Evolutionary conservation across 2,888 invertebrate species (phyloP).

Genomic region (Acronicta alni): DNA sequence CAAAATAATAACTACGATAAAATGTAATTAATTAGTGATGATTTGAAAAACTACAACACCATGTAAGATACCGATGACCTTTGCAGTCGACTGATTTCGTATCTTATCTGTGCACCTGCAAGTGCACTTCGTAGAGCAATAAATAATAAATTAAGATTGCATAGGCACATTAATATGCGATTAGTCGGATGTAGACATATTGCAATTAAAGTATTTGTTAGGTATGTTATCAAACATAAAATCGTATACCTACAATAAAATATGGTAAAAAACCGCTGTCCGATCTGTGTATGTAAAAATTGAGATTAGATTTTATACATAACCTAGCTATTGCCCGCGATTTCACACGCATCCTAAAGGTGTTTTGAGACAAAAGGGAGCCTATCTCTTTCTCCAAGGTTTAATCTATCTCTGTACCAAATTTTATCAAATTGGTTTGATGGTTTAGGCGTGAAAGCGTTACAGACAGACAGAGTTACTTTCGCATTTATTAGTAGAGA

Average conservation of each 20-base stretch:
- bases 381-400: no score
- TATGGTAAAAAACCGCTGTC: no score
- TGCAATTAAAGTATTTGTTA: conserved; percentile 4
- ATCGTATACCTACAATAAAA: not conserved
- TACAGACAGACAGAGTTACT: no score
- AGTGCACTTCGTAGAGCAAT: conserved; percentile 18
- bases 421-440: no score
- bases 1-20: conserved; percentile 4
- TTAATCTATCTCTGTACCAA: no score
- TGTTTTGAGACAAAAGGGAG: no score
- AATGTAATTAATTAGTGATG: conserved; percentile 8
- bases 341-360: no score
- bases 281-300: no score
- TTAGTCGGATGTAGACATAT: conserved; percentile 15
- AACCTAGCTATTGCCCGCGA: no score
- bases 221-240: not conserved
- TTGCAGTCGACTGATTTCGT: conserved; percentile 34
- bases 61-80: conserved; percentile 27
- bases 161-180: conserved; percentile 20
- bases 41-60: conserved; percentile 10
- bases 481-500: no score
- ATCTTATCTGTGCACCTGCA: conserved; percentile 39
- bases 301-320: no score
- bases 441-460: no score
- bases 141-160: conserved; percentile 15